phyloP scores from a whole-genome alignment of 1,140 invertebrate species.

The Macrotrachela quadricornifera region DNA sequence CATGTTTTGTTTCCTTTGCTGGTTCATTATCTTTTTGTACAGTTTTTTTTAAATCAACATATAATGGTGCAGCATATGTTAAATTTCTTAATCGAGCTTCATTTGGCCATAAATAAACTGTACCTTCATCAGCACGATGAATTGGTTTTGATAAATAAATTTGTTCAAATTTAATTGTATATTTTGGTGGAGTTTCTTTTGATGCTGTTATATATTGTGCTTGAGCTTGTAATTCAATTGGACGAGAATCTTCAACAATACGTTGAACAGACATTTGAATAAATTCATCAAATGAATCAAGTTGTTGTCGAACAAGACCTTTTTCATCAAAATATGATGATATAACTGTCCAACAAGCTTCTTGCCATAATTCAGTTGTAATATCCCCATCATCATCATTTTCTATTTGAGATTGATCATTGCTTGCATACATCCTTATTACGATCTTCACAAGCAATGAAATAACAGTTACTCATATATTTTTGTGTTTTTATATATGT shows the following conservation, averaged over 20 bases:
- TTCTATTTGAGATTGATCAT: background rate
- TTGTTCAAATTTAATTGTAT: conserved; percentile 86
- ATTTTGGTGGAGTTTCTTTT: conserved; percentile 70
- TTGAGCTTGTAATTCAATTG: conserved; percentile 87
- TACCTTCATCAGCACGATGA: conserved; percentile 98
- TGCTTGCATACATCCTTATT: background rate
- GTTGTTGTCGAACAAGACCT: conserved; percentile 84
- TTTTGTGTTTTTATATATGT: too few relatives aligned
- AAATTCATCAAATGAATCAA: conserved; percentile 98
- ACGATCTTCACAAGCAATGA: background rate
- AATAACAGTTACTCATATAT: background rate
- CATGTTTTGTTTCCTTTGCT: conserved; percentile 59
- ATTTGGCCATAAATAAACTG: conserved; percentile 96
- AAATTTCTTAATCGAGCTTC: conserved; percentile 53
- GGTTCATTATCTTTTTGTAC: conserved; percentile 67
- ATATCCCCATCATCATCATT: conserved; percentile 41
- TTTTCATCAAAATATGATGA: conserved; percentile 98
- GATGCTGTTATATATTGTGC: conserved; percentile 79
- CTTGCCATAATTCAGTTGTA: conserved; percentile 83
- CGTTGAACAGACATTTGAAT: conserved; percentile 97
- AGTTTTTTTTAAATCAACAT: conserved; percentile 89
- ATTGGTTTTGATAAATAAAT: conserved; percentile 96
- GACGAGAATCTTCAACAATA: conserved; percentile 92
- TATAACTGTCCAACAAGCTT: conserved; percentile 99
- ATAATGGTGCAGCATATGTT: conserved; percentile 66